Base-by-base conservation (phyloP, 2,888 invertebrate species). In the Rhagophthalmus giganteus region DNA sequence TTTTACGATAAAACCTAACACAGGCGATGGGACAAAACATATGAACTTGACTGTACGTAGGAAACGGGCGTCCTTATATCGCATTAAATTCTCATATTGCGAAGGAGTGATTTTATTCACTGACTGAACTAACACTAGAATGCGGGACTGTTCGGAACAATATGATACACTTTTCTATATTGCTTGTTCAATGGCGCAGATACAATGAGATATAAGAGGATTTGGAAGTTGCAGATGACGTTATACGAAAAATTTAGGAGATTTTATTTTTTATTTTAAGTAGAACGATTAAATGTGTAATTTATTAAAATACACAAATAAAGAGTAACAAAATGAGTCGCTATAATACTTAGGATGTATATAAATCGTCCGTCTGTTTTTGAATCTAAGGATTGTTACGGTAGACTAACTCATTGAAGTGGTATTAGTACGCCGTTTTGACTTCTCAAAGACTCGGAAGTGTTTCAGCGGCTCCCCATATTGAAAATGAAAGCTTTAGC, bases 31-130 rank as follows among this genome's bases (percentile, higher is more conserved):
- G n/a, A n/a, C n/a, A n/a, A n/a, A n/a, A n/a, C n/a, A n/a, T n/a
- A n/a, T n/a, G n/a, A n/a, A n/a, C n/a, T n/a, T n/a, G n/a, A n/a
- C n/a, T n/a, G n/a, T n/a, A n/a, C n/a, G n/a, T n/a, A n/a, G n/a
- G n/a, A n/a, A n/a, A n/a, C n/a, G n/a, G n/a, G n/a, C n/a, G n/a
- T 40, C 15, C 31, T 40, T 31, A 58, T 59, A 60, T 60, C 59
- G 58, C 57, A 52, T 53, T 61, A 62, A 60, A 59, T 62, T 61
- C 57, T 61, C 61, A 63, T 62, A 65, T 62, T 59, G 59, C 60
- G 57, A 47, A 63, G 64, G 62, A 63, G 64, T 65, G 67, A 68
- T 66, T 68, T 65, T 58, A 64, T 66, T 59, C 67, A 63, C 60
- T 63, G 62, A 62, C 64, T 66, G 64, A 61, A 63, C 63, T 61